Evolutionary conservation across 2,113 vertebrate species (phyloP), one percentile per base, ranked within the genome.

Genomic region (Phylloscopus whistleri): DNA sequence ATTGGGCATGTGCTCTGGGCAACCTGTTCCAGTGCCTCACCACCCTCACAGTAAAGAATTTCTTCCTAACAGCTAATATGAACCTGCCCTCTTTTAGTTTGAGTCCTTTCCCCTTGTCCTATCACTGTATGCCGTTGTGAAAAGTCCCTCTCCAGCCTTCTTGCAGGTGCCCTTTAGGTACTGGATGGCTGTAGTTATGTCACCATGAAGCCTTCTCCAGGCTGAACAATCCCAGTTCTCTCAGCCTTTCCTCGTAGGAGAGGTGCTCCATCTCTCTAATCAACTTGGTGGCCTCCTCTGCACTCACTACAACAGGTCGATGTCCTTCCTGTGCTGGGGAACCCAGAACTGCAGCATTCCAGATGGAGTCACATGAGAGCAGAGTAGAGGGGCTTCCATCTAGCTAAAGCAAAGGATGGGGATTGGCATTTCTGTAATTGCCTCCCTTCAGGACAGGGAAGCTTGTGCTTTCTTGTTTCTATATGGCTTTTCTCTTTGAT

Each of bases 251-350:
- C 20, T n/a, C 49, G 31, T 5, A 41, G 35, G 21, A 35, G 30
- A 35, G 17, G 15, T 56, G 6, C 11, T 69, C 9, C 6, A 23
- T 60, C 33, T 21, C 53, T 28, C 27, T 44, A 10, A 53, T 28
- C 44, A 37, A 11, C 10, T 46, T 69, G 10, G 5, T 60, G 46
- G 4, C 18, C 22, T 52, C 6, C 46, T 69, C 15, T 77, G 84
- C 22, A 39, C 39, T 53, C 39, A 18, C 33, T 55, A 10, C 6
- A 43, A 16, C 22, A 27, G 12, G 4, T 10, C 0, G 0, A 16
- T 52, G 27, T 52, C 9, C 8, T 58, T 66, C 22, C 18, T 49
- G 14, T 58, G 27, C 37, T 67, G 23, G 13, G 23, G 60, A 44
- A 22, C 12, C 22, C 31, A 51, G 44, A 81, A 19, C 53, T 74